Percentiles rank a stretch among this genome's conserved stretches.
Conservation (phyloP, 2,113 vertebrate species). For the Baryphthengus martii region DNA sequence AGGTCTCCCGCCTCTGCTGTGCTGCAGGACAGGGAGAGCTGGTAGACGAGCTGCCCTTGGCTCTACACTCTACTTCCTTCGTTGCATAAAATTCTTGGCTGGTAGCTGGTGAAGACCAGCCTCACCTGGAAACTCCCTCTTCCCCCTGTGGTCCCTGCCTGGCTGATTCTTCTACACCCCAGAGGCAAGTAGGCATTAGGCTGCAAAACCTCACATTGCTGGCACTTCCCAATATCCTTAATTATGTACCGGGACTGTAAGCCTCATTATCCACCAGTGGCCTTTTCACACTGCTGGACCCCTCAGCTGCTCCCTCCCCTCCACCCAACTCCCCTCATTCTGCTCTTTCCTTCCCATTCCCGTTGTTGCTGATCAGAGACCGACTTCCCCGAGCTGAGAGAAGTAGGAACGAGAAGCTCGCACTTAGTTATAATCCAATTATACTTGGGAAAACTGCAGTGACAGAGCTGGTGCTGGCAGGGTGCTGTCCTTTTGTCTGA, state of each 20-base stretch:
- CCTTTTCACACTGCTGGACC: not conserved
- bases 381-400: not conserved
- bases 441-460: not conserved
- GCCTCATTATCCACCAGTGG: not conserved
- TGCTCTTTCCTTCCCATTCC: not conserved
- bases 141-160: not conserved
- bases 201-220: not conserved
- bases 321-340: not conserved
- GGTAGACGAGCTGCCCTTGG: not conserved
- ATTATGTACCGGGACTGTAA: not conserved
- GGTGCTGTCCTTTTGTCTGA: slow-evolving; percentile 37
- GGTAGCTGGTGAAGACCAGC: not conserved
- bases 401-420: not conserved
- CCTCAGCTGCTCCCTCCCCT: not conserved
- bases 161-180: not conserved
- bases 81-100: rapidly evolving
- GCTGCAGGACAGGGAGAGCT: not conserved
- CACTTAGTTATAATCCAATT: slow-evolving; percentile 37
- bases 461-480: not conserved
- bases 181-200: not conserved
- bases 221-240: not conserved
- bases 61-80: not conserved
- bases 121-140: not conserved
- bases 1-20: not conserved
- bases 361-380: not conserved